Percentiles rank a stretch among this genome's conserved stretches.
Evolutionary conservation across 2,797 vertebrate genomes (phyloP).

Genomic region (Eulemur coronatus): DNA sequence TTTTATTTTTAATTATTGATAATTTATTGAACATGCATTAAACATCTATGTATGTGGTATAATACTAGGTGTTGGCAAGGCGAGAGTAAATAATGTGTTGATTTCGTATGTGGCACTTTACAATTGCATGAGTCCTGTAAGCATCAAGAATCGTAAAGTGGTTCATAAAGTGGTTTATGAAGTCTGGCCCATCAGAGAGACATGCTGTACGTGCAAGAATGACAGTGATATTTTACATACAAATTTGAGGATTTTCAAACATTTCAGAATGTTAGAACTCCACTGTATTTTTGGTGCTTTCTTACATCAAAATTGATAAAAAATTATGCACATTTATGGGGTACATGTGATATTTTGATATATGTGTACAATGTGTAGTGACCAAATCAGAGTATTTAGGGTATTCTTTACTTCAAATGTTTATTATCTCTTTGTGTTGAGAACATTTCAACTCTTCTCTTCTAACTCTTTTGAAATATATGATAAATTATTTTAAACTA

Average conservation of each 20-base stretch:
- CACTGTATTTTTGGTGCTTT: not conserved
- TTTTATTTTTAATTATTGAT: not conserved
- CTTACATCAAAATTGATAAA: not conserved
- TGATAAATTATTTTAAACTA: not conserved
- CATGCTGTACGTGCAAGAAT: too few relatives aligned
- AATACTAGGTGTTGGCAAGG: not conserved
- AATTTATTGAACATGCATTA: not conserved
- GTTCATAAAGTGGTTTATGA: not conserved
- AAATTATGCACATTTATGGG: not conserved
- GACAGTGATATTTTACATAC: not conserved
- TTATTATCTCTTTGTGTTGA: not conserved
- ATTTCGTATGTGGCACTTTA: not conserved
- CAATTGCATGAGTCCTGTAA: not conserved
- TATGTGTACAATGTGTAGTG: not conserved
- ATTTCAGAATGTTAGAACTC: not conserved
- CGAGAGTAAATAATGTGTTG: not conserved
- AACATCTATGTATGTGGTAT: not conserved
- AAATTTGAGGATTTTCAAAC: not conserved
- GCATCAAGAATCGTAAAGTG: not conserved
- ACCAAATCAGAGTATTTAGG: not conserved
- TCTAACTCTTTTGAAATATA: not conserved
- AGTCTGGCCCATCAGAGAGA: not conserved
- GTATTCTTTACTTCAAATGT: not conserved
- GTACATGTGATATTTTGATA: not conserved
- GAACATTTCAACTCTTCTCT: not conserved